These are phyloP conservation scores for Lathronympha strigana DNA, from an alignment of 2,888 invertebrate species.

Conservation along the genomic window DNA sequence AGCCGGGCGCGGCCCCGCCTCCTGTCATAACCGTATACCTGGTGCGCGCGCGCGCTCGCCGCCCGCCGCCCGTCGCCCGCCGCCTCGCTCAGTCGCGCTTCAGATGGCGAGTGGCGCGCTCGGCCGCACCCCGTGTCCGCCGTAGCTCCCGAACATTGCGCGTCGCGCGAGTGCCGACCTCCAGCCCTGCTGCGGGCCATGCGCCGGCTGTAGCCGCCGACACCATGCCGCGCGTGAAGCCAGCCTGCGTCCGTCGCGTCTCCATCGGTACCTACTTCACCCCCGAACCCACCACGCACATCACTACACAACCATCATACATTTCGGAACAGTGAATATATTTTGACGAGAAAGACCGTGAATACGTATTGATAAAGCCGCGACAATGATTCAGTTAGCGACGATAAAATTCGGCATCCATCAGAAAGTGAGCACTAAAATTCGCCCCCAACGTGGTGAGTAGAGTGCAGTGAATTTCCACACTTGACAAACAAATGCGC, in stretches of 20 bases:
- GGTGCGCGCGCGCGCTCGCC: constrained; percentile 84
- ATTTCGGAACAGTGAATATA: constrained; percentile 60
- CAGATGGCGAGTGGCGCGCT: constrained; percentile 82
- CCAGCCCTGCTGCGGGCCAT: constrained; percentile 66
- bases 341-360: constrained; percentile 51
- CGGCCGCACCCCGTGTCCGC: constrained; percentile 67
- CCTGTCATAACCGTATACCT: constrained; percentile 88
- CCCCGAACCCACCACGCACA: constrained; percentile 58
- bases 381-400: constrained; percentile 86
- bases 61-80: constrained; percentile 64
- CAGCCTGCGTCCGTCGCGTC: constrained; percentile 82
- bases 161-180: constrained; percentile 56
- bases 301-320: constrained; percentile 47
- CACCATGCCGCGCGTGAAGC: constrained; percentile 82
- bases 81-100: constrained; percentile 82
- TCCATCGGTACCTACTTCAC: constrained; percentile 80
- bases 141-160: constrained; percentile 48
- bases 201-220: constrained; percentile 72
- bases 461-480: constrained; percentile 77
- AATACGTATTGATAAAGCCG: constrained; percentile 43
- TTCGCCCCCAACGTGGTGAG: constrained; percentile 78
- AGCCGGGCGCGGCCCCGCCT: constrained; percentile 86
- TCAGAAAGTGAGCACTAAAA: constrained; percentile 81
- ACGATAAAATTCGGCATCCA: constrained; percentile 86
- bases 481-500: constrained; percentile 46